Evolutionary conservation across 2,113 vertebrate species (phyloP), one percentile per base, ranked within the genome.

Genomic region (Pao palembangensis): DNA sequence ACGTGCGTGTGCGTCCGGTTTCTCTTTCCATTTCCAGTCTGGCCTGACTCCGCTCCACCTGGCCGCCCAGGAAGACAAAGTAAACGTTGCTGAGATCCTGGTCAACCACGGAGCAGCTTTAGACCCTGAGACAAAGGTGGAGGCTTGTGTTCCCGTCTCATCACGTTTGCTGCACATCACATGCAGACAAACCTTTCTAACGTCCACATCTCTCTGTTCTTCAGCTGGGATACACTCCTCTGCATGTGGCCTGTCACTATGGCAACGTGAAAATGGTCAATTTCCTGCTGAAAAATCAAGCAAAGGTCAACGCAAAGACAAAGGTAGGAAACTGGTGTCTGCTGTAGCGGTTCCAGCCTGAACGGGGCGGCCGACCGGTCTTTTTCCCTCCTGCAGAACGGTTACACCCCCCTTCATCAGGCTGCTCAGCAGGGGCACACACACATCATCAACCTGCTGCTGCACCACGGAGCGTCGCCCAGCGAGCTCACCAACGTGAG

Each of bases 231-330:
- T 99, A 98, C 77, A 98, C 95, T 23, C 97, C 97, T 7, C 81
- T 99, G 20, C 97, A 99, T 5, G 96, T 99, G 59, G 96, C 95
- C 85, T 96, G 94, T 92, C 96, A 98, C 90, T 99, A 99, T 67
- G 97, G 97, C 83, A 98, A 98, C 77, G 90, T 98, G 69, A 98
- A 98, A 89, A 93, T 98, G 55, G 96, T 97, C 16, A 96, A 95
- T 81, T 98, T 96, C 89, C 93, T 99, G 20, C 87, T 99, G 75
- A 94, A 98, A 69, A 93, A 97, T 58, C 93, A 94, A 66, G 94
- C 95, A 0, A 95, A 96, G 86, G 94, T 98, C 17, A 98, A 99
- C 5, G 89, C 93, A 77, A 98, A 98, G 88, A 99, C 96, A 14
- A 98, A 96, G 94, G 97, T 98, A 82, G 76, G 5, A 3, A 0